Evolutionary conservation across 2,888 invertebrate species (phyloP).

Genomic region (Teinopalpus imperialis): DNA sequence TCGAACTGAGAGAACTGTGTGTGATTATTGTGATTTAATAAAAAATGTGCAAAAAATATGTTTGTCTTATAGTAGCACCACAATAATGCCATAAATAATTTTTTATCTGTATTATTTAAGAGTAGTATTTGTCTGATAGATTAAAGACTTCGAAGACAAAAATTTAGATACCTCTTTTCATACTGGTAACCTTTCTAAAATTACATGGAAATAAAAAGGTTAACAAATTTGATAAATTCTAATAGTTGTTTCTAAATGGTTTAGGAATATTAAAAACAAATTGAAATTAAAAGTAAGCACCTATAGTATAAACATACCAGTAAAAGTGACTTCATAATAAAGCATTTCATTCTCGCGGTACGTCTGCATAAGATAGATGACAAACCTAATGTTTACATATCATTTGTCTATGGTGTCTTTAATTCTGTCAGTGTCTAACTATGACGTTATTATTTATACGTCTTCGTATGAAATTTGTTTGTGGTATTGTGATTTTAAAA

Average conservation of each 20-base stretch:
- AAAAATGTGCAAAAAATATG: conserved; percentile 46
- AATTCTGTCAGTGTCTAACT: conserved; percentile 28
- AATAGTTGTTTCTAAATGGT: too few relatives aligned
- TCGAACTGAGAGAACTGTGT: conserved; percentile 45
- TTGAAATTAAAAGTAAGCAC: background rate
- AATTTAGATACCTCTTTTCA: background rate
- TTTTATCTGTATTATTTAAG: conserved; percentile 31
- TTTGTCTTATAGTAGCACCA: conserved; percentile 50
- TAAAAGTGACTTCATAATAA: too few relatives aligned
- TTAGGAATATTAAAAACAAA: background rate
- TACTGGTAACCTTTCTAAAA: background rate
- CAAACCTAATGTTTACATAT: conserved; percentile 12
- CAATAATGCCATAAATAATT: conserved; percentile 38
- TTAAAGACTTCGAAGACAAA: conserved; percentile 25
- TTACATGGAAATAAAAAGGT: too few relatives aligned
- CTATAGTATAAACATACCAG: too few relatives aligned
- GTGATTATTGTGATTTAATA: conserved; percentile 36
- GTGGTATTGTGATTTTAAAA: conserved; percentile 19
- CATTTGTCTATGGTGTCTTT: conserved; percentile 27
- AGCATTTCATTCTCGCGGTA: too few relatives aligned
- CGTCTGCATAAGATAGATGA: too few relatives aligned
- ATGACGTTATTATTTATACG: conserved; percentile 33
- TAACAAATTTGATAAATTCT: too few relatives aligned
- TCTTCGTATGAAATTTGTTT: conserved; percentile 26
- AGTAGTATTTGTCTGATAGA: conserved; percentile 30